A percentile compares a stretch with the other conserved stretches of the same genome.
phyloP scores from a whole-genome alignment of 2,113 vertebrate species.

The Chaetops frenatus region DNA sequence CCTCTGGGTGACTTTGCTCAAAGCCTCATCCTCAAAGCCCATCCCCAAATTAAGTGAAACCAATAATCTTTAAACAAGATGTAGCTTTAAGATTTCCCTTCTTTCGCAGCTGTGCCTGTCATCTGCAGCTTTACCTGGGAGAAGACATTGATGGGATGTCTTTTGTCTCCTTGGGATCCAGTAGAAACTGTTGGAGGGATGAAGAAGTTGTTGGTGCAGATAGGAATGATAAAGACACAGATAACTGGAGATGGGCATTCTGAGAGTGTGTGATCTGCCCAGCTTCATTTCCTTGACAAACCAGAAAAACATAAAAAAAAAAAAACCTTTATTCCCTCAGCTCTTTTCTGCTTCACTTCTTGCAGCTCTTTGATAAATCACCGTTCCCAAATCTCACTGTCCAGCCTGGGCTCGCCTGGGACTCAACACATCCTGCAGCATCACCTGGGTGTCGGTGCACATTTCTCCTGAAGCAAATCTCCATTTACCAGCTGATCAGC shows the following conservation, averaged over 20 bases:
- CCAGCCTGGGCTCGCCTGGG: not conserved
- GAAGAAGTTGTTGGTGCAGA: not conserved
- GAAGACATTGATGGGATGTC: not conserved
- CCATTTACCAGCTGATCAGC: not conserved
- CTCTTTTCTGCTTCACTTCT: not conserved
- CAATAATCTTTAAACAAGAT: not conserved
- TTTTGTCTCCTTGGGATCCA: not conserved
- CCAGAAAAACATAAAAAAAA: not conserved
- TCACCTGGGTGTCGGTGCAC: not conserved
- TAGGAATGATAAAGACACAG: not conserved
- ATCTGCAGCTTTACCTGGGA: not conserved
- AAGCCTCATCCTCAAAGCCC: not conserved
- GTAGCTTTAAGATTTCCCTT: not conserved
- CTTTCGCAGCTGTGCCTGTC: not conserved
- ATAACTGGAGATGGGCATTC: not conserved
- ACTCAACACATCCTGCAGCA: not conserved
- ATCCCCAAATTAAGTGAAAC: not conserved
- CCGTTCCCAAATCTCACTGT: not conserved
- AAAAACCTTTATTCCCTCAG: not conserved
- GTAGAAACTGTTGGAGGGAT: not conserved
- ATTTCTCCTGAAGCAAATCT: not conserved
- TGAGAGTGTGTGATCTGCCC: not conserved
- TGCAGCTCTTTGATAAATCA: not conserved
- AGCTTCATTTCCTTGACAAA: not conserved
- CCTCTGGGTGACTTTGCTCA: not conserved